Evolutionary conservation across 2,797 vertebrate genomes (phyloP), one percentile per base, ranked within the genome.

Genomic region (Notolepis coatsorum): DNA sequence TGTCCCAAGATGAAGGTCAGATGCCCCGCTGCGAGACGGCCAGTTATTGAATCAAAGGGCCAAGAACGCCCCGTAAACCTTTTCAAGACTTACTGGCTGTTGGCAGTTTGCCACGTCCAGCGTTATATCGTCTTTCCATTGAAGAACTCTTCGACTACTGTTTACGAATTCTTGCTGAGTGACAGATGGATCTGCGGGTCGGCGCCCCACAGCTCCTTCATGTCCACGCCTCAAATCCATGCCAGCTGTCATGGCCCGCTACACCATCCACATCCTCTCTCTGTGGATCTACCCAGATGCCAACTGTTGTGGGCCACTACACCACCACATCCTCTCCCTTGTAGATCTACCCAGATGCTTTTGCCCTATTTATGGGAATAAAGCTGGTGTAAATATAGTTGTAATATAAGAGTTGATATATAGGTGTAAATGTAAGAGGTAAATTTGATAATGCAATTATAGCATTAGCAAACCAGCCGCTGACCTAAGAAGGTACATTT

Each of bases 201-300:
- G n/a, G 74, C 66, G 58, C 45, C 65, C 66, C 63, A 69, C 42
- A 61, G 57, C 55, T 55, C 46, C 42, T 43, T 12, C 47, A 51
- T 54, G 70, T 58, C 8, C 61, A 28, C 21, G 17, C 51, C 72
- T 61, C 67, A n/a, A 77, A 80, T 81, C 77, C 7, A 35, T 0
- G 25, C 62, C 79, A 80, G 79, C 79, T 84, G 81, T 55, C 57
- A 61, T 2, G 35, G 13, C n/a, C n/a, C n/a, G n/a, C n/a, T n/a
- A n/a, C n/a, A n/a, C n/a, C n/a, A n/a, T n/a, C n/a, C n/a, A n/a
- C n/a, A n/a, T n/a, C n/a, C n/a, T n/a, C n/a, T n/a, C n/a, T n/a
- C n/a, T n/a, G n/a, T n/a, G n/a, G n/a, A n/a, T n/a, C n/a, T n/a
- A n/a, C n/a, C n/a, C n/a, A n/a, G n/a, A n/a, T n/a, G n/a, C n/a